Percentiles rank a stretch among this genome's conserved stretches.
These are phyloP conservation scores for Exocentrus adspersus DNA, from an alignment of 2,888 invertebrate species.

Conservation along the genomic window DNA sequence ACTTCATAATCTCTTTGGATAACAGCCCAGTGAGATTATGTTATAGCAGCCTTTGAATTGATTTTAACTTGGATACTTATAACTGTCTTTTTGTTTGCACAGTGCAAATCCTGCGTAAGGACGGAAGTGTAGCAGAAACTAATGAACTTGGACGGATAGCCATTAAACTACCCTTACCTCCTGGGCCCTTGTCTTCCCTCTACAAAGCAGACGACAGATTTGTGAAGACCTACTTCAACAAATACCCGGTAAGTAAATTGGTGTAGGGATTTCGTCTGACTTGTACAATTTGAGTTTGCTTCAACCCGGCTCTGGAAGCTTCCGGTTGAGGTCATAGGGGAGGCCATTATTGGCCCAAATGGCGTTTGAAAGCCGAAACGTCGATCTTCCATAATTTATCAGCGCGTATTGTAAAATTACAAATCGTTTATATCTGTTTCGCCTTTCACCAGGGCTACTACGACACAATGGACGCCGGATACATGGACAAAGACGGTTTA, in stretches of 20 bases:
- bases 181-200: conserved; percentile 86
- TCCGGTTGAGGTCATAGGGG: no score
- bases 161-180: conserved; percentile 87
- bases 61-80: no score
- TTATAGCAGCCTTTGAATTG: no score
- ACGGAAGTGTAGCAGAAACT: conserved; percentile 74
- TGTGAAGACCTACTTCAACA: conserved; percentile 82
- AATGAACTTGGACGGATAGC: conserved; percentile 87
- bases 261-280: no score
- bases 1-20: no score
- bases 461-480: conserved; percentile 96
- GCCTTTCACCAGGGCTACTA: conserved; percentile 80
- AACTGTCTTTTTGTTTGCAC: no score
- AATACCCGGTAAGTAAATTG: conserved; percentile 75
- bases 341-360: no score
- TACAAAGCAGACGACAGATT: conserved; percentile 85
- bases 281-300: no score
- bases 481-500: conserved; percentile 83
- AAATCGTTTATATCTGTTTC: neutral
- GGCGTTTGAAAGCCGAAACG: neutral
- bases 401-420: neutral
- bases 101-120: conserved; percentile 75
- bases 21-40: no score
- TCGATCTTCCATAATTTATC: no score
- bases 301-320: no score